Base-by-base conservation (phyloP, 2,113 vertebrate species). In the Salminus brasiliensis region DNA sequence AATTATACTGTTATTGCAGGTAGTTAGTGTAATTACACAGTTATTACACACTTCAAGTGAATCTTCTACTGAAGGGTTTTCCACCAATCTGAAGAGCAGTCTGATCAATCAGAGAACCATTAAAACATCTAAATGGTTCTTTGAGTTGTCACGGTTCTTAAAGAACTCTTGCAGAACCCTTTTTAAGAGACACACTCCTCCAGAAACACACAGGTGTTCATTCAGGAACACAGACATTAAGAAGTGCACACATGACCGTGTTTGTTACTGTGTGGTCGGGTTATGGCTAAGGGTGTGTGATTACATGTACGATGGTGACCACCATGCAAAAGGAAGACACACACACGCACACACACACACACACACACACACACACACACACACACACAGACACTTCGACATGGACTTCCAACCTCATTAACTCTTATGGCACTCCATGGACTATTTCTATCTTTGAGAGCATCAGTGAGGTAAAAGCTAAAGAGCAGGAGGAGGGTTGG, bases 271-370 rank as follows among this genome's bases (percentile, higher is more conserved):
- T 59, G 59, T 67, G 57, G 34, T 60, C 41, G n/a, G 68, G 62
- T 32, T 65, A 81, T 76, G 80, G 59, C 68, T 72, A 72, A 72
- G 36, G 68, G 68, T n/a, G 68, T 21, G 47, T 82, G 16, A 39
- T 55, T 82, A 72, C 16, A 57, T 66, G 39, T 77, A 72, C 65
- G 43, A 41, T 45, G 55, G 57, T 47, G 59, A 82, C 63, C 72
- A 45, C 60, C 75, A 84, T 71, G 70, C 70, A 84, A 41, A 59
- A 43, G 53, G 30, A 47, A 13, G 77, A 82, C 41, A 72, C 36
- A 80, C 52, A n/a, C n/a, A n/a, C n/a, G n/a, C n/a, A n/a, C n/a
- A 72, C 30, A 36, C 49, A 27, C 34, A 68, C 72, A 76, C 36
- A 52, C 7, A 39, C 66, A 80, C 16, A 82, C 41, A 72, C 36